Conservation (phyloP, 2,888 invertebrate genomes). For the Eulithis testata region DNA sequence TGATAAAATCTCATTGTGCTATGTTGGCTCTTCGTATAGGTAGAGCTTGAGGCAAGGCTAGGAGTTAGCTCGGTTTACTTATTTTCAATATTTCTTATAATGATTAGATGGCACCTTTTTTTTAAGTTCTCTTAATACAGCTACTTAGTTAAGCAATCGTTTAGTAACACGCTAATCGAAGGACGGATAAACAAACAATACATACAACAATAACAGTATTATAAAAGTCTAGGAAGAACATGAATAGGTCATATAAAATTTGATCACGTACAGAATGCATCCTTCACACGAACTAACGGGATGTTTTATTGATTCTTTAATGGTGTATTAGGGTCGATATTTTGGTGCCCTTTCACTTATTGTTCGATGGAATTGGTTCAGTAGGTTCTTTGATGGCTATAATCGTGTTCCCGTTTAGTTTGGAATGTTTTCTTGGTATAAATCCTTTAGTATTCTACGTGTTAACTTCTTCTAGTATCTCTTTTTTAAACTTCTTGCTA, state of each 20-base stretch:
- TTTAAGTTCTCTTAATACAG: too few species aligned
- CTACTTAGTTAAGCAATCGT: neutral
- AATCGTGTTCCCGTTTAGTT: slow-evolving; percentile 31
- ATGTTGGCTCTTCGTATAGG: too few species aligned
- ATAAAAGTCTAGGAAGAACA: slow-evolving; percentile 27
- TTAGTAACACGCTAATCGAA: neutral
- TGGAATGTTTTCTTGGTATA: slow-evolving; percentile 12
- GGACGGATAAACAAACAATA: slow-evolving; percentile 30
- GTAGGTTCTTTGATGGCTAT: slow-evolving; percentile 43
- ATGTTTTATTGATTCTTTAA: slow-evolving; percentile 56
- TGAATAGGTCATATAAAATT: slow-evolving; percentile 49
- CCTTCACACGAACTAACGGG: slow-evolving; percentile 71
- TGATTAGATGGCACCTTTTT: too few species aligned
- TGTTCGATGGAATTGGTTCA: slow-evolving; percentile 48
- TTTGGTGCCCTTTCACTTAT: slow-evolving; percentile 60
- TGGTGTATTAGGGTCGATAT: slow-evolving; percentile 57
- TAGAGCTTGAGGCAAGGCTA: too few species aligned
- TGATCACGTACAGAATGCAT: slow-evolving; percentile 66
- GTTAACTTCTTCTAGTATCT: neutral
- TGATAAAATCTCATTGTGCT: too few species aligned
- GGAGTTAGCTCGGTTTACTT: neutral
- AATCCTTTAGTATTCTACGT: neutral
- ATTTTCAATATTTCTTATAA: too few species aligned
- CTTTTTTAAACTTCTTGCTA: too few species aligned
- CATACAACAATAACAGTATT: slow-evolving; percentile 36